Evolutionary conservation across 2,888 invertebrate genomes (phyloP).

Genomic region (Pachymerium ferrugineum): DNA sequence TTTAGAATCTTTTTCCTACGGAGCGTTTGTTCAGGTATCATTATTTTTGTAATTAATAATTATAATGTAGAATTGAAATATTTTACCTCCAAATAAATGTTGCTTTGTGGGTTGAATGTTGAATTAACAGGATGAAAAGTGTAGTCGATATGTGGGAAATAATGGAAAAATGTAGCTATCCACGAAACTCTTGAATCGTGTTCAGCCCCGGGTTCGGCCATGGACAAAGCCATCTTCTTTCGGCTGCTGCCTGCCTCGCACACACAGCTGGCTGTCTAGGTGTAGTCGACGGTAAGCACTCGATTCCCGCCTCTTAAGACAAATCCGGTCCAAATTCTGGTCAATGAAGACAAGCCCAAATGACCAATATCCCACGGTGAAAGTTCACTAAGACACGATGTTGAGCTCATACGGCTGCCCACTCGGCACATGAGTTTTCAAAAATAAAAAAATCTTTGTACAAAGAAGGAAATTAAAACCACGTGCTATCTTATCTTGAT

Average conservation of each 20-base stretch:
- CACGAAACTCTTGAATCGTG: constrained; percentile 77
- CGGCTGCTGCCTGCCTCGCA: too few species aligned
- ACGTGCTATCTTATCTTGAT: too few species aligned
- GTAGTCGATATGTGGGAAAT: constrained; percentile 86
- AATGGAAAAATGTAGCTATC: constrained; percentile 79
- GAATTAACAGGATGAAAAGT: constrained; percentile 83
- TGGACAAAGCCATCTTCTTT: constrained; percentile 25
- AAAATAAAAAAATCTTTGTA: not conserved
- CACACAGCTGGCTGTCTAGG: not conserved
- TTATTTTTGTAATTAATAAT: not conserved
- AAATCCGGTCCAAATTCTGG: not conserved
- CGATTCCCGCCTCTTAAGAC: not conserved
- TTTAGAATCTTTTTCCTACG: too few species aligned
- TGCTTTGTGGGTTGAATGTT: constrained; percentile 83
- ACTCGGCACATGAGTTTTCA: not conserved
- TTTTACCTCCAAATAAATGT: constrained; percentile 81
- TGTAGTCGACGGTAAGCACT: not conserved
- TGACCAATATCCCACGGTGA: not conserved
- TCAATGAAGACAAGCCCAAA: not conserved
- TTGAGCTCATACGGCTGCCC: not conserved
- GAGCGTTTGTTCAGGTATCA: too few species aligned
- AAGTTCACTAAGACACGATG: not conserved
- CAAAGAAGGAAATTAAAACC: not conserved
- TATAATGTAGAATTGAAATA: constrained; percentile 27
- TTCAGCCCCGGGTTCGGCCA: constrained; percentile 10